Evolutionary conservation across 1,140 invertebrate genomes (phyloP), one percentile per base, ranked within the genome.

Genomic region (Heliothis virescens): DNA sequence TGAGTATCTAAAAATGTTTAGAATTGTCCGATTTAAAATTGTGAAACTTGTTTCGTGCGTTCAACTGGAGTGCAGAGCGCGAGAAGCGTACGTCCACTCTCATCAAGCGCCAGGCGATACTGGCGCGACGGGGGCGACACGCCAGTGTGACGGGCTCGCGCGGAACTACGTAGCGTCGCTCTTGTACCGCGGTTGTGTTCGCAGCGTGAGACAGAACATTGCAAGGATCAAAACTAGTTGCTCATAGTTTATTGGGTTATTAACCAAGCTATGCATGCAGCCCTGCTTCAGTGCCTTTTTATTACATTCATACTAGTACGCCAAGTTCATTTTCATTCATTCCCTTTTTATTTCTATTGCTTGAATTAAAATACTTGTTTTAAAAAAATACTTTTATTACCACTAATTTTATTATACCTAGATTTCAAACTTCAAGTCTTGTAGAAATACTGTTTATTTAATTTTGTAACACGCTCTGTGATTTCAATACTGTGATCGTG

Each of bases 31-130:
- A 60, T 65, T 67, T 62, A 52, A 76, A 75, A 83, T 59, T 83
- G 80, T 79, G 79, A 90, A 94, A 94, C 91, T 93, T 94, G 89
- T 94, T 93, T 91, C 93, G 93, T 89, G 79, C 76, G 82, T 80
- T 82, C 60, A 75, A 57, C 82, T 73, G 79, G 74, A 74, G 18
- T 69, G 81, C 53, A 65, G 74, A n/a, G 9, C 13, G 59, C 53
- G 71, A 81, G 78, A 15, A 65, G 80, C 86, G 83, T 87, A 87
- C 91, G 88, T 91, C 92, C 87, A 83, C 81, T 75, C 88, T 76
- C 71, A 47, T 50, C 85, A 85, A 92, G 79, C 84, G 89, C 89
- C 77, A 83, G 86, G 84, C 83, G 82, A 79, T 82, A 93, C 90
- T 92, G 85, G 26, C 85, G 88, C 92, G 87, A 92, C 71, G 74